Base-by-base conservation (phyloP, 2,113 vertebrate genomes). In the Erythrocercus mccallii region DNA sequence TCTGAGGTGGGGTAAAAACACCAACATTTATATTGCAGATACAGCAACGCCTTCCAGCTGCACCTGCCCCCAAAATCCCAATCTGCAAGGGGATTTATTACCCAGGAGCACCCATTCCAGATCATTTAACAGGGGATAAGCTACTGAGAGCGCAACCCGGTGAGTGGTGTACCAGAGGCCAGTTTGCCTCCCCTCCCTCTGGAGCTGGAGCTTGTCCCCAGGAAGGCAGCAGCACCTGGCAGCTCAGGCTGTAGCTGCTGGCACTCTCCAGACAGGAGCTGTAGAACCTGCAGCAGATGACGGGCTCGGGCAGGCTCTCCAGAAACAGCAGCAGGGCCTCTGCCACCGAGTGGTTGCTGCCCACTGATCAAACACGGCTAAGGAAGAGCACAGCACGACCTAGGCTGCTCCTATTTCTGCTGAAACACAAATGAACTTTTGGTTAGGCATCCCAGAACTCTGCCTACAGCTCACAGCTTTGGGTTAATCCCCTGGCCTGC, bases 251-350 rank as follows among this genome's bases (percentile, higher is more conserved):
- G 57, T 97, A 97, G 94, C 54, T 98, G 86, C 95, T 88, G 58
- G 98, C 97, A 56, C 74, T 97, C 65, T 99, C 98, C 90, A 99
- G 88, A 64, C 99, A 99, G 95, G 94, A 97, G 77, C 97, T 97
- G 96, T 99, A 99, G 87, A 98, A 90, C 4, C 92, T 94, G 91
- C 86, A 99, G 92, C 99, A 99, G 92, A 99, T 92, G 62, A 99
- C 98, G 0, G 99, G 99, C 92, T 99, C 99, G 1, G 99, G 99
- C 42, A 99, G 98, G 72, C 99, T 99, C 79, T 99, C 99, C 56
- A 99, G 96, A 96, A 99, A 99, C 45, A 99, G 98, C 80, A 99
- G 98, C 96, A 99, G 93, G 5, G 99, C 99, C 95, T 99, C 99
- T 5, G 99, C 99, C 72, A 99, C 98, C 0, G 99, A 99, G 96